Conservation (phyloP, 2,888 invertebrate genomes). For the Plagiodera versicolora region DNA sequence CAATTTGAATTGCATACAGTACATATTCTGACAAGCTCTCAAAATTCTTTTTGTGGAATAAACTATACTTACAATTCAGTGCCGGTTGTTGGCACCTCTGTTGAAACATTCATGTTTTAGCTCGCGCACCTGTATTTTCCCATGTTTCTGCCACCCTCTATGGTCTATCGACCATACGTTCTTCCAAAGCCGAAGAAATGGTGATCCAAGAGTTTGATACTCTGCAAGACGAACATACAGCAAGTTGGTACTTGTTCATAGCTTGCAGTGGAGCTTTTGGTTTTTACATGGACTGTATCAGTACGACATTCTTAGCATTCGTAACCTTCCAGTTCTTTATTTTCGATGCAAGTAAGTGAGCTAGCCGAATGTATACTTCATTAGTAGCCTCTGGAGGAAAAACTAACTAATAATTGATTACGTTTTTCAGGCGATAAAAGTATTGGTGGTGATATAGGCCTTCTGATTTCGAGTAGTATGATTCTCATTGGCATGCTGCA, state of each 20-base stretch:
- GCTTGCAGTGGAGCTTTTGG: conserved; percentile 60
- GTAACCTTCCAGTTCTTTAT: conserved; percentile 67
- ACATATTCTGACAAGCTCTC: no score
- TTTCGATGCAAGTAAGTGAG: conserved; percentile 58
- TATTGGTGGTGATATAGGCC: conserved; percentile 68
- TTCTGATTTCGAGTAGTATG: conserved; percentile 72
- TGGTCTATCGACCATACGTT: conserved; percentile 85
- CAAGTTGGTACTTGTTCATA: conserved; percentile 63
- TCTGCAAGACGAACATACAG: conserved; percentile 69
- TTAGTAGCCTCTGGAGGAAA: no score
- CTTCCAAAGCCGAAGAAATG: conserved; percentile 70
- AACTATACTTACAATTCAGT: no score
- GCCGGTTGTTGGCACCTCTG: no score
- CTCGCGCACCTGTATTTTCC: conserved; percentile 87
- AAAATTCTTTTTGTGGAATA: no score
- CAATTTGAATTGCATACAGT: no score
- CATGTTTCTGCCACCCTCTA: conserved; percentile 84
- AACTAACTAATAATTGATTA: no score
- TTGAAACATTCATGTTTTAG: conserved; percentile 51
- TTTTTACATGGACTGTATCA: conserved; percentile 66
- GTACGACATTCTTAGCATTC: conserved; percentile 61
- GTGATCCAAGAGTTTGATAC: conserved; percentile 75
- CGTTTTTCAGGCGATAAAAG: conserved; percentile 56
- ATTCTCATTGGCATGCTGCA: conserved; percentile 79
- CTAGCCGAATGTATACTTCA: no score